These are phyloP conservation scores for Willowsia nigromaculata DNA, from an alignment of 2,888 invertebrate genomes.

Conservation along the genomic window DNA sequence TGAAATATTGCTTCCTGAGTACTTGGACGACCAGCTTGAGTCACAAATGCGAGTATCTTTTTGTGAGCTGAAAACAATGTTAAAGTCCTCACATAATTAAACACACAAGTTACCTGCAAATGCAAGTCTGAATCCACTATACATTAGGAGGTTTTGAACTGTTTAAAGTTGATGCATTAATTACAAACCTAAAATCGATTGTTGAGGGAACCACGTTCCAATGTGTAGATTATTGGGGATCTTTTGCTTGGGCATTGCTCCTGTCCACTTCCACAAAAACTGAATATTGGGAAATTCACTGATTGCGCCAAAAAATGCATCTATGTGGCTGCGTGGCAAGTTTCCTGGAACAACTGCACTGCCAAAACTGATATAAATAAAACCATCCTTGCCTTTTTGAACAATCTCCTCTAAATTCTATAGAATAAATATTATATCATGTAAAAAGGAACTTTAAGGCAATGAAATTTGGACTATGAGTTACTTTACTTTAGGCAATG, in stretches of 20 bases:
- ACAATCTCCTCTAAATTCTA: constrained; percentile 67
- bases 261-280: constrained; percentile 76
- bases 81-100: constrained; percentile 10
- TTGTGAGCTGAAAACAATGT: constrained; percentile 81
- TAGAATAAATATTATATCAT: background rate
- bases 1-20: constrained; percentile 84
- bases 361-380: constrained; percentile 71
- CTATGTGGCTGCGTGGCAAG: constrained; percentile 32
- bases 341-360: constrained; percentile 69
- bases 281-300: constrained; percentile 61
- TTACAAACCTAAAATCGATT: background rate
- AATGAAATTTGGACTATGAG: background rate
- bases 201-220: constrained; percentile 77
- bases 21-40: constrained; percentile 86
- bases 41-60: constrained; percentile 84
- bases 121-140: no score
- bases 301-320: constrained; percentile 71
- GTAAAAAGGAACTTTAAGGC: background rate
- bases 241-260: constrained; percentile 80
- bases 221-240: constrained; percentile 77
- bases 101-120: no score
- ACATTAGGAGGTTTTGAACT: background rate
- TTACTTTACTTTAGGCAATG: constrained; percentile 57
- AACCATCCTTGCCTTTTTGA: constrained; percentile 61
- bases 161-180: background rate